Conservation (phyloP, 2,888 invertebrate species). For the Eretmocerus hayati region DNA sequence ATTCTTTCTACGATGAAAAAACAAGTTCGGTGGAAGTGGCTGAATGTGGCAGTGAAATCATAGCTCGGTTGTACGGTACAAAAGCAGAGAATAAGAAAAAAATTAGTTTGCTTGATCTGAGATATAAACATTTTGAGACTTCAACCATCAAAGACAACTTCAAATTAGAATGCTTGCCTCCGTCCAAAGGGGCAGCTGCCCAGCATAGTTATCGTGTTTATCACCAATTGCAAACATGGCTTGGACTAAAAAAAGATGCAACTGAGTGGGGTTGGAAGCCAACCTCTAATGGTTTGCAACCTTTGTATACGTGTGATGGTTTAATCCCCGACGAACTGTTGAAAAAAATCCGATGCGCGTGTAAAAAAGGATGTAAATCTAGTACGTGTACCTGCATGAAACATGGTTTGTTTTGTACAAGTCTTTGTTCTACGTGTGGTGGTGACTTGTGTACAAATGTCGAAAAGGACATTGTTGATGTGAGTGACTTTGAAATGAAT, state of each 20-base stretch:
- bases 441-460: not conserved
- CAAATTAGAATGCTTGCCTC: not conserved
- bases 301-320: slow-evolving; percentile 1
- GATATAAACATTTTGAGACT: not conserved
- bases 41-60: slow-evolving; percentile 12
- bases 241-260: slow-evolving; percentile 2
- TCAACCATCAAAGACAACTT: not conserved
- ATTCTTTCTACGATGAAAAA: slow-evolving; percentile 9
- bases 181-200: not conserved
- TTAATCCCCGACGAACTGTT: slow-evolving; percentile 3
- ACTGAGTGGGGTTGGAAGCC: slow-evolving; percentile 22
- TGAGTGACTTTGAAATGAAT: not conserved
- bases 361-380: slow-evolving; percentile 3
- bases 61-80: not conserved
- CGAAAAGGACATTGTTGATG: not conserved
- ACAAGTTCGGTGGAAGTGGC: slow-evolving; percentile 7
- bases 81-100: not conserved
- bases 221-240: slow-evolving; percentile 18
- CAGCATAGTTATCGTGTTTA: slow-evolving; percentile 14
- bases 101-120: not conserved
- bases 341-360: slow-evolving; percentile 9
- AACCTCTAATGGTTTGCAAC: not conserved
- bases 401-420: not conserved
- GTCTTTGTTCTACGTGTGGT: not conserved
- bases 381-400: not conserved